Base-by-base conservation (phyloP, 2,113 vertebrate species). In the Nesoenas mayeri region DNA sequence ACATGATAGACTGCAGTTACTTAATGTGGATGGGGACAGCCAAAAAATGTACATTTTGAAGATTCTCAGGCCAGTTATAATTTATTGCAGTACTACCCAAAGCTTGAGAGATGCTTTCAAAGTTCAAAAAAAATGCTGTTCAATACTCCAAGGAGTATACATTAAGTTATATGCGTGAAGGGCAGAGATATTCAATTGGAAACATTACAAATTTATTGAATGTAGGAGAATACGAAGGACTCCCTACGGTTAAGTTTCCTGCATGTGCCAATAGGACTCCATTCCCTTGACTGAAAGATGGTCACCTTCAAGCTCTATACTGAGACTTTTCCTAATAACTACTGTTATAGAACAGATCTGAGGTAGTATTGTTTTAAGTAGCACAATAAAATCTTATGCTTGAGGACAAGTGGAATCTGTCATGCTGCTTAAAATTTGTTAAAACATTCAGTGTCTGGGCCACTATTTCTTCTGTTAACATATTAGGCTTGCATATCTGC, bases 1-100 rank as follows among this genome's bases (percentile, higher is more conserved):
- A 28, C 88, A 67, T 95, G 96, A 94, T 88, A 72, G 88, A 94
- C 88, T 97, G 88, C 86, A 89, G 83, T 93, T 95, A 92, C 90
- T 91, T 92, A 86, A 75, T 92, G 93, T 79, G 69, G 44, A 93
- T 14, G 20, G 80, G 40, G 50, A 94, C 69, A 42, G 90, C 88
- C 86, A 95, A 89, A 93, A 94, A 95, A 91, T 26, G 48, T 71
- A 31, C 48, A 14, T 90, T 90, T 96, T 78, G 53, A 93, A 75
- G 69, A 94, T 50, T 92, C 77, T 92, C 57, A 50, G 34, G 48
- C 38, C 65, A 16, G n/a, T 91, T 92, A 57, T 57, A 86, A 91
- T 54, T 95, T 92, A 91, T 65, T 75, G 79, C n/a, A 61, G 44
- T 48, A 36, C 81, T 90, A 85, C 51, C 51, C 67, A 93, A 74